Evolutionary conservation across 1,140 invertebrate species (phyloP).

Genomic region (Nebria ingens): DNA sequence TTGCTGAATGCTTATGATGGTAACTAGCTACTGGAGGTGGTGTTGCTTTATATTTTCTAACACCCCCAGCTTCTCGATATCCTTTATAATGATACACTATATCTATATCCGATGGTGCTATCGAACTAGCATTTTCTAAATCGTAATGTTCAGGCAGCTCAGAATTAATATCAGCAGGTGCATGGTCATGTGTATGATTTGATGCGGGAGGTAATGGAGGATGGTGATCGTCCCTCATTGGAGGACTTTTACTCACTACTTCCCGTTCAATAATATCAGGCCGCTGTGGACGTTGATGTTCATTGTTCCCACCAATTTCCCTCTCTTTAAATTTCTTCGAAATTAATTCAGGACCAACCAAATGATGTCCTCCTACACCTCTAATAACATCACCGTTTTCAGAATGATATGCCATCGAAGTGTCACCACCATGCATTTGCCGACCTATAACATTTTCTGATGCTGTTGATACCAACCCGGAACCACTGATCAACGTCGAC

Average conservation of each 20-base stretch:
- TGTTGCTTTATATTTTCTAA: slow-evolving; percentile 75
- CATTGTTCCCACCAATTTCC: slow-evolving; percentile 52
- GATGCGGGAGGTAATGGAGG: slow-evolving; percentile 54
- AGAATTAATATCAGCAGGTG: slow-evolving; percentile 55
- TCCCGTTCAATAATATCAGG: slow-evolving; percentile 91
- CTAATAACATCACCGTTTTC: slow-evolving; percentile 57
- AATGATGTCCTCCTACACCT: slow-evolving; percentile 52
- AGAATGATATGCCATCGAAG: slow-evolving; percentile 48
- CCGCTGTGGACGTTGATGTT: slow-evolving; percentile 59
- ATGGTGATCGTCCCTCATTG: slow-evolving; percentile 64
- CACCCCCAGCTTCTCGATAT: slow-evolving; percentile 65
- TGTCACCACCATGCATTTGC: slow-evolving; percentile 42
- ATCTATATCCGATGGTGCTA: slow-evolving; percentile 94
- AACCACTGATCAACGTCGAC: slow-evolving; percentile 38
- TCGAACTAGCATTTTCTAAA: slow-evolving; percentile 92
- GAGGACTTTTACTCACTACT: slow-evolving; percentile 68
- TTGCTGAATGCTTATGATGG: slow-evolving; percentile 65
- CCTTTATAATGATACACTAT: slow-evolving; percentile 96
- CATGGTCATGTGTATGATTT: slow-evolving; percentile 56
- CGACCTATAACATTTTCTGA: slow-evolving; percentile 45
- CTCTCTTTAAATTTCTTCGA: slow-evolving; percentile 83
- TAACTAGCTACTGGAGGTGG: slow-evolving; percentile 60
- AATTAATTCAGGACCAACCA: slow-evolving; percentile 66
- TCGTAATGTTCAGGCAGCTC: slow-evolving; percentile 94
- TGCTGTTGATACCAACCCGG: slow-evolving; percentile 41